Conservation (phyloP, 2,888 invertebrate species). For the Tholera decimalis region DNA sequence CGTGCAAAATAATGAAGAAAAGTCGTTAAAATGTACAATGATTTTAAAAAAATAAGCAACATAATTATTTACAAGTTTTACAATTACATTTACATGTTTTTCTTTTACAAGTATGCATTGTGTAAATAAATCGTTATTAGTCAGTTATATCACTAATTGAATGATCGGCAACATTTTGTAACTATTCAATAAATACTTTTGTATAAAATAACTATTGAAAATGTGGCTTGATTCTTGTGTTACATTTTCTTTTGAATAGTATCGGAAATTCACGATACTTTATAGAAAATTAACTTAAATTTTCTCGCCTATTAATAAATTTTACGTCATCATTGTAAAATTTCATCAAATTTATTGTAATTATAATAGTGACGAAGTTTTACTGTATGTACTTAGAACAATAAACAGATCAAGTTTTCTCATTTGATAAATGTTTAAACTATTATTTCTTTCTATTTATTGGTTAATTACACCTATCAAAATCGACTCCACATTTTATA, state of each 20-base stretch:
- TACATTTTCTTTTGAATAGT: constrained; percentile 20
- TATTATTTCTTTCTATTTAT: constrained; percentile 24
- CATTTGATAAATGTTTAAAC: not conserved
- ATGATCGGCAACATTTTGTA: constrained; percentile 44
- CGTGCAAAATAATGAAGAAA: constrained; percentile 60
- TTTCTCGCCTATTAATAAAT: constrained; percentile 37
- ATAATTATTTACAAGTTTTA: constrained; percentile 55
- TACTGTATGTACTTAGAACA: constrained; percentile 25
- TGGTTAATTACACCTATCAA: constrained; percentile 29
- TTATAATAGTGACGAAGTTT: constrained; percentile 21
- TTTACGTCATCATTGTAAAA: constrained; percentile 20
- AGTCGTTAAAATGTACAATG: constrained; percentile 52
- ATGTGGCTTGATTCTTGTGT: constrained; percentile 19
- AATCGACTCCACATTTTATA: constrained; percentile 23
- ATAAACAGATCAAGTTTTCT: constrained; percentile 10
- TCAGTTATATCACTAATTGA: constrained; percentile 56
- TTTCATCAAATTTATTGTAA: constrained; percentile 40
- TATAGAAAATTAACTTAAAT: constrained; percentile 1
- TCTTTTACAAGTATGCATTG: constrained; percentile 55
- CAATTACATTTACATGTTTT: constrained; percentile 56
- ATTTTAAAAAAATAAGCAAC: constrained; percentile 42
- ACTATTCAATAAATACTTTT: constrained; percentile 35
- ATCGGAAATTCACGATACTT: constrained; percentile 7
- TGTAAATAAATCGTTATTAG: constrained; percentile 58
- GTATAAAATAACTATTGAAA: constrained; percentile 16